Evolutionary conservation across 2,113 vertebrate genomes (phyloP).

Genomic region (Monarcha castaneiventris): DNA sequence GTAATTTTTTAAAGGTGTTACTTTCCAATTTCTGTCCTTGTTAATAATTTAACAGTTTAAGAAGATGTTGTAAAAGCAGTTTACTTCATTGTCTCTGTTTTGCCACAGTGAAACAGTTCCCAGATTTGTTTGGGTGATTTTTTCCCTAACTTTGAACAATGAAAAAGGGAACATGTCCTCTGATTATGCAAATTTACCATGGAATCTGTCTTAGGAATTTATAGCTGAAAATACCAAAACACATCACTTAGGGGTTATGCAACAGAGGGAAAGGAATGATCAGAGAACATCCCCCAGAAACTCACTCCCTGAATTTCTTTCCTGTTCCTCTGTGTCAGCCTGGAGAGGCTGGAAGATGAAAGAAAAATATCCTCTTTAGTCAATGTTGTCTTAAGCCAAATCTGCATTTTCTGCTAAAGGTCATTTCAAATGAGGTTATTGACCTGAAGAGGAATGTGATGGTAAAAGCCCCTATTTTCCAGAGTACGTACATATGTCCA

Average conservation of each 20-base stretch:
- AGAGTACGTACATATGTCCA: too few relatives aligned
- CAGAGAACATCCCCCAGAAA: background rate
- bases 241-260: background rate
- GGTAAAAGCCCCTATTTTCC: background rate
- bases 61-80: background rate
- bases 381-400: background rate
- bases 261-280: background rate
- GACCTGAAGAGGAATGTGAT: background rate
- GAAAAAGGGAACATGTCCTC: background rate
- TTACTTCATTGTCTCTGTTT: background rate
- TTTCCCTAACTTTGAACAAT: background rate
- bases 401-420: background rate
- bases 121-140: background rate
- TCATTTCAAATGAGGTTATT: background rate
- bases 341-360: background rate
- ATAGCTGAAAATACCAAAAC: background rate
- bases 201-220: background rate
- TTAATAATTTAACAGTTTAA: conserved; percentile 29
- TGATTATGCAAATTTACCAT: background rate
- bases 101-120: background rate
- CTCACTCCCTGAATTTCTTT: background rate
- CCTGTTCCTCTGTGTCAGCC: background rate
- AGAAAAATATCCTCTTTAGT: background rate
- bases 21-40: background rate
- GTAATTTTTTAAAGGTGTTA: background rate